These are phyloP conservation scores for Trachurus trachurus DNA, from an alignment of 2,797 vertebrate genomes.

Conservation along the genomic window DNA sequence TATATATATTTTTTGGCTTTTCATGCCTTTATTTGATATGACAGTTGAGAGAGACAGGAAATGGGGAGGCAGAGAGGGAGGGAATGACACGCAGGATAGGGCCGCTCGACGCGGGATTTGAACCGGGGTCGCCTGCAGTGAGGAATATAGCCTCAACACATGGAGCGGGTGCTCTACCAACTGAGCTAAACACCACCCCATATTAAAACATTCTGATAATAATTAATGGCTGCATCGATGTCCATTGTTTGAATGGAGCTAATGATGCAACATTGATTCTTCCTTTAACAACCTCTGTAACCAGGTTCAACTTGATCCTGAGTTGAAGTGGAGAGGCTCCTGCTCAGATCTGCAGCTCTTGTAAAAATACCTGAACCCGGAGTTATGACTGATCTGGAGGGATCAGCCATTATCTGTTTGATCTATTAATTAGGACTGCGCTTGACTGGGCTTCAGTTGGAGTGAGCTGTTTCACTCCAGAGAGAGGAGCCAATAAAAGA, in stretches of 20 bases:
- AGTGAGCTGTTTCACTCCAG: constrained; percentile 15
- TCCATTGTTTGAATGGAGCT: not conserved
- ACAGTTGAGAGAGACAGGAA: too few species aligned
- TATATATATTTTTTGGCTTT: too few species aligned
- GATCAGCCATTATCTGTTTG: constrained; percentile 46
- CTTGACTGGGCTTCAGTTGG: constrained; percentile 23
- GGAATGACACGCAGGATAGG: too few species aligned
- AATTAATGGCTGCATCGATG: not conserved
- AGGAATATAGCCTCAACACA: too few species aligned
- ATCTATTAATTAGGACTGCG: constrained; percentile 42
- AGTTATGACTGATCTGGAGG: constrained; percentile 29
- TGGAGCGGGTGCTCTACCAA: too few species aligned
- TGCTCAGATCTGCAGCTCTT: not conserved
- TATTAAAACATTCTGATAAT: not conserved
- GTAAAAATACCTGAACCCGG: constrained; percentile 4
- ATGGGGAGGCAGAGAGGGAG: too few species aligned
- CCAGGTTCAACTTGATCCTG: not conserved
- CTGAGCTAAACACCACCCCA: too few species aligned
- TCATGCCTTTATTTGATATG: too few species aligned
- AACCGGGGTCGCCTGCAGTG: too few species aligned
- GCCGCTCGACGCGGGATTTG: too few species aligned
- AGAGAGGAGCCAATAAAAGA: constrained; percentile 19
- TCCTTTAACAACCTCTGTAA: not conserved
- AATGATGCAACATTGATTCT: not conserved
- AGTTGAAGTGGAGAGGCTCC: not conserved